A percentile compares a stretch with the other conserved stretches of the same genome.
Evolutionary conservation across 1,140 invertebrate genomes (phyloP).

Genomic region (Geopemphigus sp.): DNA sequence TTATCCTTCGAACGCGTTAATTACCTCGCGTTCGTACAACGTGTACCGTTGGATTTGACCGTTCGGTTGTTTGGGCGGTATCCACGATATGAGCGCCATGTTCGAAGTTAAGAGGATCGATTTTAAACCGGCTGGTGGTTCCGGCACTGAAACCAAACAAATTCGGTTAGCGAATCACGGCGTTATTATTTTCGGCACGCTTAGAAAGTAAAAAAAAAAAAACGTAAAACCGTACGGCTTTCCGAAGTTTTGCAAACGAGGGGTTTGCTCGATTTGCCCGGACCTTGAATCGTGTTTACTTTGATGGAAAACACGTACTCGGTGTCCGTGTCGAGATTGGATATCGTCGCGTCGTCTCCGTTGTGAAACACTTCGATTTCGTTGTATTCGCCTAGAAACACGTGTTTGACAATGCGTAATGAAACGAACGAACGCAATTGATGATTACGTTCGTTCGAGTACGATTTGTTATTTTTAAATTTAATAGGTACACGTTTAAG

Average conservation of each 20-base stretch:
- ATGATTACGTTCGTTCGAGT: no score
- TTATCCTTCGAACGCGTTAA: background rate
- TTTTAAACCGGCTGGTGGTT: slow-evolving; percentile 58
- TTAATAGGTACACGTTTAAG: no score
- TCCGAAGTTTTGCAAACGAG: slow-evolving; percentile 27
- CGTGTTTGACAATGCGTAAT: no score
- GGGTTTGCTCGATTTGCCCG: slow-evolving; percentile 22
- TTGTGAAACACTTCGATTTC: slow-evolving; percentile 44
- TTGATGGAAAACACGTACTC: slow-evolving; percentile 19
- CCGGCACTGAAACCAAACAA: slow-evolving; percentile 56
- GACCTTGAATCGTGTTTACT: slow-evolving; percentile 34
- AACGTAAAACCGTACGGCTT: background rate
- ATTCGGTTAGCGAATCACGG: no score
- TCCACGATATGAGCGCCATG: slow-evolving; percentile 58
- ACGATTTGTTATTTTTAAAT: no score
- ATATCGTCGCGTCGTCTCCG: slow-evolving; percentile 33
- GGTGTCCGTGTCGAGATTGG: background rate
- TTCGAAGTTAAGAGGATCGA: slow-evolving; percentile 56
- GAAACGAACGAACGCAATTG: no score
- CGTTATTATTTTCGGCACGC: background rate
- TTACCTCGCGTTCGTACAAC: slow-evolving; percentile 56
- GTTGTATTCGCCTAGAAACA: background rate
- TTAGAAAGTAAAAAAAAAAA: background rate
- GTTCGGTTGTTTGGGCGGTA: slow-evolving; percentile 58
- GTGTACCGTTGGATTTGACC: slow-evolving; percentile 59